These are phyloP conservation scores for Andricus quercusramuli DNA, from an alignment of 2,888 invertebrate species.

Conservation along the genomic window DNA sequence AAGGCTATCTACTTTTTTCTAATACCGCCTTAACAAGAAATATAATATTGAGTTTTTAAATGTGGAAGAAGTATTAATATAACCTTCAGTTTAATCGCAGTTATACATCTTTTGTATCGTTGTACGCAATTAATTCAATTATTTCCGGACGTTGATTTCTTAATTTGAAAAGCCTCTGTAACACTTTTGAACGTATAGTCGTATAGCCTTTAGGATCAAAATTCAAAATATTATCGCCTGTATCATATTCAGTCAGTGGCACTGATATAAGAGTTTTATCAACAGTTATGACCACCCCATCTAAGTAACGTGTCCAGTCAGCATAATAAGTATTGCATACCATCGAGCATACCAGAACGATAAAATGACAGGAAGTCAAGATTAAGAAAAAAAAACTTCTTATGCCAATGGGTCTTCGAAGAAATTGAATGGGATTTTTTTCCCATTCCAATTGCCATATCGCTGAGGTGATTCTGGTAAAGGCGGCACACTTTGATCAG, in stretches of 20 bases:
- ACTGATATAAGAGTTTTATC: constrained; percentile 12
- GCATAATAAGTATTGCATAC: constrained; percentile 16
- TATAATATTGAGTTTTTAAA: neutral
- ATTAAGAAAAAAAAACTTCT: constrained; percentile 5
- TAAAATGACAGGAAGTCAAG: constrained; percentile 39
- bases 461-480: neutral
- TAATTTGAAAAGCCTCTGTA: too few species aligned
- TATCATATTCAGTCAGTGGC: constrained; percentile 3
- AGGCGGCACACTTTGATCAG: neutral
- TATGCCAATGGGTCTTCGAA: constrained; percentile 18
- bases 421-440: constrained; percentile 15
- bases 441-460: constrained; percentile 12
- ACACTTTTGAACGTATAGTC: neutral
- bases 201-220: neutral
- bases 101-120: neutral
- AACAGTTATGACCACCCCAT: neutral
- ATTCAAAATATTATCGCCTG: constrained; percentile 1
- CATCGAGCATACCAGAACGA: too few species aligned
- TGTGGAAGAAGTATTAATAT: neutral
- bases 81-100: neutral
- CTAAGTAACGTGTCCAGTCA: constrained; percentile 12
- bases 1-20: neutral
- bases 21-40: neutral
- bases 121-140: too few species aligned
- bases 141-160: neutral